Base-by-base conservation (phyloP, 2,113 vertebrate species). In the Microtus oregoni region DNA sequence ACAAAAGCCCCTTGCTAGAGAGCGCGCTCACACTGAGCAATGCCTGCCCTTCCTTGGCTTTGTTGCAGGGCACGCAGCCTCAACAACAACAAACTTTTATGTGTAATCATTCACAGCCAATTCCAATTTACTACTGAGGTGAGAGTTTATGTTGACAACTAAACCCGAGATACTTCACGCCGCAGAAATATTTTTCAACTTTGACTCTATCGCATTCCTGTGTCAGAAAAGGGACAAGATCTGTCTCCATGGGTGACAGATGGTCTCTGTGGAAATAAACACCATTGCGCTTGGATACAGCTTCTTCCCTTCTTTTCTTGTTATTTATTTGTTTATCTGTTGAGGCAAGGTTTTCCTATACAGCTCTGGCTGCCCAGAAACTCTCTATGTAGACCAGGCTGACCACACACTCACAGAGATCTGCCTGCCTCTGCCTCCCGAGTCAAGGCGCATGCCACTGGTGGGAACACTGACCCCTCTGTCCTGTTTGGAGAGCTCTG, bases 41-140 rank as follows among this genome's bases (percentile, higher is more conserved):
- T 52, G 35, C 68, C 89, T 90, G 87, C 85, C 94, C 90, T 86
- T 92, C 94, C 88, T 78, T 90, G 50, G 76, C 96, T 94, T 94
- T 70, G 89, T 91, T 93, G 44, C 52, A 77, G 76, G 75, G 73
- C 41, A 78, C 90, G 44, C 58, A 32, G 72, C 67, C 78, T 94
- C 52, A 82, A 72, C 52, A 11, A 89, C n/a, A n/a, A 91, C 82
- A 75, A 90, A 81, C 91, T 96, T 94, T 89, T 63, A 89, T 93
- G 94, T 96, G 68, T 83, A 90, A 94, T 78, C 88, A 73, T 83
- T 95, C 86, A 87, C n/a, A 47, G 81, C 41, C 82, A 79, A 75
- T 89, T 97, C 70, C 78, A 83, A 65, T 85, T 94, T 88, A 87
- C 76, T 11, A 44, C 85, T 30, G 81, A 94, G 90, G 81, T 67